Evolutionary conservation across 2,797 vertebrate genomes (phyloP).

Genomic region (Platalea minor): DNA sequence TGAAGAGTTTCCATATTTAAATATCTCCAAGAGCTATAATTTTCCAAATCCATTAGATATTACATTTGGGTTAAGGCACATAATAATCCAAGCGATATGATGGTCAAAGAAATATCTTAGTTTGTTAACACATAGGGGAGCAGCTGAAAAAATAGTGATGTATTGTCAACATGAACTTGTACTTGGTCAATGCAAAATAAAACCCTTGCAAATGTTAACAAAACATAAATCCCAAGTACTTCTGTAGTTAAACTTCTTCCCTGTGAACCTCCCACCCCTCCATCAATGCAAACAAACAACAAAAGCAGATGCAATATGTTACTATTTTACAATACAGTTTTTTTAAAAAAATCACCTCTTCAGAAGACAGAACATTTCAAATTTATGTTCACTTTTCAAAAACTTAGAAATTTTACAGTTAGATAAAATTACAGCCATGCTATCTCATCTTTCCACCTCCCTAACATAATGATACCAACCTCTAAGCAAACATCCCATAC

Average conservation of each 20-base stretch:
- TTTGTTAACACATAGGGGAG: conserved; percentile 35
- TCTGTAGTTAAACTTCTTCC: neutral
- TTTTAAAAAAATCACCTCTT: neutral
- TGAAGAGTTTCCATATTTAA: neutral
- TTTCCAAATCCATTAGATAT: conserved; percentile 21
- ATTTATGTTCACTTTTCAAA: neutral
- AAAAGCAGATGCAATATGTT: neutral
- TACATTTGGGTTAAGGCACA: neutral
- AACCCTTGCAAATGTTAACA: conserved; percentile 33
- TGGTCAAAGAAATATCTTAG: conserved; percentile 39
- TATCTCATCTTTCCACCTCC: neutral
- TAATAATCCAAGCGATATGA: conserved; percentile 31
- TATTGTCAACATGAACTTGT: conserved; percentile 55
- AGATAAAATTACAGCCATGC: neutral
- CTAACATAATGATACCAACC: neutral
- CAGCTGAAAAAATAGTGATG: conserved; percentile 51
- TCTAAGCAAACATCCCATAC: neutral
- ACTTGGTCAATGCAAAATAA: conserved; percentile 26
- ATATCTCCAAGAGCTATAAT: neutral
- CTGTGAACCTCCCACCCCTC: neutral
- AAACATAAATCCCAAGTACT: conserved; percentile 2
- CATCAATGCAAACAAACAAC: neutral
- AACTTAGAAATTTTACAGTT: neutral
- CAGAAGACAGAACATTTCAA: neutral
- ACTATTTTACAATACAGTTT: neutral